These are phyloP conservation scores for Hydraecia micacea DNA, from an alignment of 2,888 invertebrate genomes.

Conservation along the genomic window DNA sequence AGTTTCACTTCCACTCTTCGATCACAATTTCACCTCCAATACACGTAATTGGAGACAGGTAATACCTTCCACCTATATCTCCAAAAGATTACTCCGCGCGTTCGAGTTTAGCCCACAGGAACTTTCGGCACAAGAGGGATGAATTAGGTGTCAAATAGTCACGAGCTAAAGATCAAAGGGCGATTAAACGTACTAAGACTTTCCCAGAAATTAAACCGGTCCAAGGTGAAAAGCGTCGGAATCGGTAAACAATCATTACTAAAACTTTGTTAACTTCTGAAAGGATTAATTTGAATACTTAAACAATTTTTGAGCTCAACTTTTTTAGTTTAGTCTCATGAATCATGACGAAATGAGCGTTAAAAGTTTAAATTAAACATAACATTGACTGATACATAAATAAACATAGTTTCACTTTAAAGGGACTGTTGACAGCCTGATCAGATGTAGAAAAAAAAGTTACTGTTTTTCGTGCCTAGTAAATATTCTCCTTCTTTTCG, in stretches of 20 bases:
- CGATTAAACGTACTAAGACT: not conserved
- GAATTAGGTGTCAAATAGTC: slow-evolving; percentile 3
- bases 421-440: slow-evolving; percentile 18
- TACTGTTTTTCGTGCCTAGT: slow-evolving; percentile 3
- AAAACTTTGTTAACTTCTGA: not conserved
- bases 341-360: slow-evolving; percentile 1
- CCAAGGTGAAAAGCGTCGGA: not conserved
- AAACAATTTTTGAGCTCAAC: not conserved
- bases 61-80: too few species aligned
- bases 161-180: slow-evolving; percentile 5
- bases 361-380: slow-evolving; percentile 1
- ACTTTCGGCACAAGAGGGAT: not conserved
- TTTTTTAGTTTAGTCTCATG: not conserved
- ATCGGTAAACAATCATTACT: not conserved
- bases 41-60: too few species aligned
- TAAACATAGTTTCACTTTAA: slow-evolving; percentile 25
- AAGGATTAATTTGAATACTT: slow-evolving; percentile 21
- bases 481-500: not conserved
- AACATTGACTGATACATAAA: slow-evolving; percentile 36
- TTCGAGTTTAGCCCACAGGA: not conserved
- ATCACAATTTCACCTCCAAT: too few species aligned
- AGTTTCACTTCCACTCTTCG: too few species aligned
- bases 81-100: not conserved
- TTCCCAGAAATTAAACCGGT: not conserved
- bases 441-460: not conserved